phyloP scores from a whole-genome alignment of 2,113 vertebrate genomes.

The Bothrops jararaca region DNA sequence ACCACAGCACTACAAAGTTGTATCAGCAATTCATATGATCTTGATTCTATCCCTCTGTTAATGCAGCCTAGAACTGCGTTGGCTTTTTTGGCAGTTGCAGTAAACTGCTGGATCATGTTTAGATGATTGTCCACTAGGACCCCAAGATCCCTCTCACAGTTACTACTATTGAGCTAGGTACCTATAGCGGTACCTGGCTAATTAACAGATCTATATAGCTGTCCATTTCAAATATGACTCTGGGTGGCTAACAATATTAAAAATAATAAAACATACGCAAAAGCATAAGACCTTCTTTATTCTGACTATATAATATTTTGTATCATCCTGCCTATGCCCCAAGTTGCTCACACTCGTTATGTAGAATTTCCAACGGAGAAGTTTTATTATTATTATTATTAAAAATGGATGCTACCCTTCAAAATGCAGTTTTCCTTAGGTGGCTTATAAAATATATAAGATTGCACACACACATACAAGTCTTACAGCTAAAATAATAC shows the following conservation, averaged over 20 bases:
- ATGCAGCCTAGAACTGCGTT: no score
- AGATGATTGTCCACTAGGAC: no score
- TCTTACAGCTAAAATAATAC: not conserved
- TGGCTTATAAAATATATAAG: not conserved
- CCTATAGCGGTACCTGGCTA: no score
- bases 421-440: not conserved
- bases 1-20: no score
- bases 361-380: not conserved
- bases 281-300: not conserved
- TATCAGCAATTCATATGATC: no score
- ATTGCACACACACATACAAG: not conserved
- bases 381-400: not conserved
- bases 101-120: no score
- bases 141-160: no score
- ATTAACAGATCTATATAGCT: not conserved
- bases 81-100: no score
- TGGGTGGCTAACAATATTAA: not conserved
- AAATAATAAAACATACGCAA: not conserved
- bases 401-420: not conserved
- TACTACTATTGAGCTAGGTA: no score
- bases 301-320: not conserved
- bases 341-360: no score
- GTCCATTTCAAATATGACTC: not conserved
- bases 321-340: not conserved
- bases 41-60: no score